Percentiles rank a stretch among this genome's conserved stretches.
These are phyloP conservation scores for Limnodromus scolopaceus DNA, from an alignment of 2,797 vertebrate genomes.

Conservation along the genomic window DNA sequence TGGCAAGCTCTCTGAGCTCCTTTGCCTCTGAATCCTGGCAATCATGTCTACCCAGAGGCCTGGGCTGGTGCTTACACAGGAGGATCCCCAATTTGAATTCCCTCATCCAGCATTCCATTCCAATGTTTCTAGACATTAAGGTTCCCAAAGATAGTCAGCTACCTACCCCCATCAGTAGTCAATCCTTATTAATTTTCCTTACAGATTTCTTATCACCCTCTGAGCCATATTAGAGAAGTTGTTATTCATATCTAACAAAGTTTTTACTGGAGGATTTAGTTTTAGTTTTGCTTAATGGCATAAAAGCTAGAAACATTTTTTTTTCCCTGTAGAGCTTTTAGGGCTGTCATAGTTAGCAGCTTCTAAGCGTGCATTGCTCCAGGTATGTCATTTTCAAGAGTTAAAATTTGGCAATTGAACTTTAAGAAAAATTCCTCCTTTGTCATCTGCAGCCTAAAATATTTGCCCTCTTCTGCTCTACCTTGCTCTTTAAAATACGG, in stretches of 20 bases:
- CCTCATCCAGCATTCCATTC: background rate
- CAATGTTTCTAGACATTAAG: background rate
- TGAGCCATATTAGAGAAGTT: background rate
- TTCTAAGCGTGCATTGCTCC: background rate
- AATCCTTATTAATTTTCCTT: background rate
- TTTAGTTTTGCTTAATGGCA: background rate
- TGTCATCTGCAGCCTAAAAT: background rate
- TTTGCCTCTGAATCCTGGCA: background rate
- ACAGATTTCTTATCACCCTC: background rate
- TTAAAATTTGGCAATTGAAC: background rate
- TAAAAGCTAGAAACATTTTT: background rate
- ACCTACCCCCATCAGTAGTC: background rate
- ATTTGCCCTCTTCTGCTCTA: background rate
- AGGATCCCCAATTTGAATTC: background rate
- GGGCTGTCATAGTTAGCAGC: background rate
- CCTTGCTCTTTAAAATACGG: background rate
- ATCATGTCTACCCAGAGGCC: background rate
- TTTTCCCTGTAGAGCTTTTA: background rate
- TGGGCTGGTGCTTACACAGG: rapidly evolving
- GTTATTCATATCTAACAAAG: background rate
- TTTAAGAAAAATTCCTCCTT: background rate
- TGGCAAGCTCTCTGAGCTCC: background rate
- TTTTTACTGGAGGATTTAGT: background rate
- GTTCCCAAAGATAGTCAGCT: background rate
- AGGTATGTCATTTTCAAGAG: background rate